Evolutionary conservation across 2,888 invertebrate species (phyloP), one percentile per base, ranked within the genome.

Genomic region (Caenorhabditis sinica): DNA sequence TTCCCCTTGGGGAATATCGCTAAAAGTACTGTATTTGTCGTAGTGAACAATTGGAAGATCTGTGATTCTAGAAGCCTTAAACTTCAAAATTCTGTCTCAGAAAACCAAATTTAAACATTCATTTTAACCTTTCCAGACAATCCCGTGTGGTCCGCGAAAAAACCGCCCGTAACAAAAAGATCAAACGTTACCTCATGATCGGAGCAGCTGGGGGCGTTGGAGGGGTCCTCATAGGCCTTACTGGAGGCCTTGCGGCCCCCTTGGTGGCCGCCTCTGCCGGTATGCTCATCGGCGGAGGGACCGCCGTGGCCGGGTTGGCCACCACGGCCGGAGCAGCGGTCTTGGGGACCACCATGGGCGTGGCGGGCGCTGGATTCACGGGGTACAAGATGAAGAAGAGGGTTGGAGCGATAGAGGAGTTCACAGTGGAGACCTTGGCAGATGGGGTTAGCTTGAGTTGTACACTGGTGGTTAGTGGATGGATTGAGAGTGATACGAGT

Each of bases 231-330:
- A 94, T 95, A 83, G 94, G 95, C 58, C 92, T 95, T 73, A 95
- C 95, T 0, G 95, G 95, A 53, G 95, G 95, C 40, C 93, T 95
- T 61, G 95, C 95, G 6, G 95, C 95, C 15, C 95, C 95, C 15
- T 93, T 95, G 13, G 93, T 94, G 8, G 94, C 94, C 2, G 93
- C 93, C 4, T 94, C 94, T 13, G 93, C 93, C 5, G 94, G 93
- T 2, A 93, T 93, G 28, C 69, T 88, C 3, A 82, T 88, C 17
- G 88, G 87, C 20, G 83, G 85, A 33, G 85, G 85, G 6, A 74
- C 79, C 8, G 94, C 94, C 5, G 94, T 94, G 13, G 94, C 94
- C 9, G 92, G 87, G 0, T 73, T 94, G 30, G 93, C 94, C 17
- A 94, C 94, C 3, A 93, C 94, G 0, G 94, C 94, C n/a, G 95